These are phyloP conservation scores for Aeoliscus strigatus DNA, from an alignment of 2,797 vertebrate species.

Conservation along the genomic window DNA sequence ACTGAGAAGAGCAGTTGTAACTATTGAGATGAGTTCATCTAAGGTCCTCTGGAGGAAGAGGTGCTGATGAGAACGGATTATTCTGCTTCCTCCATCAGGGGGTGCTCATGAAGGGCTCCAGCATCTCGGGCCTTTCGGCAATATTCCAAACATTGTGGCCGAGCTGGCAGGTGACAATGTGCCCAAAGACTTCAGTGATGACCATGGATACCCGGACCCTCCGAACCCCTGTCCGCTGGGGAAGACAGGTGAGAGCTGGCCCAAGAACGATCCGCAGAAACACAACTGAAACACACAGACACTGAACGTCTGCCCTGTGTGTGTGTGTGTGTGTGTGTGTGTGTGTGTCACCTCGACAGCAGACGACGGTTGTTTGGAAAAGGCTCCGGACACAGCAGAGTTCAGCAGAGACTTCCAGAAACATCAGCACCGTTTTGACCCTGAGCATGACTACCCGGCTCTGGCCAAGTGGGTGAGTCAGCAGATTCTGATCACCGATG, in stretches of 20 bases:
- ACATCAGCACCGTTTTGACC: constrained; percentile 92
- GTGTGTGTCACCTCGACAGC: constrained; percentile 49
- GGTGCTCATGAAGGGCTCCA: constrained; percentile 96
- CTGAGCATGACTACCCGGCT: constrained; percentile 89
- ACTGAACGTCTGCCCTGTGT: no score
- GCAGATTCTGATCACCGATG: no score
- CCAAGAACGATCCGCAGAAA: no score
- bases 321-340: no score
- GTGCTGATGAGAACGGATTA: no score
- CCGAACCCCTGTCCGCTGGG: constrained; percentile 95
- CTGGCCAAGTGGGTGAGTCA: constrained; percentile 93
- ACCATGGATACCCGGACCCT: constrained; percentile 95
- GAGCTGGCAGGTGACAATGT: constrained; percentile 94
- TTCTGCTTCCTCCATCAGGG: constrained; percentile 70
- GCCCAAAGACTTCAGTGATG: constrained; percentile 92
- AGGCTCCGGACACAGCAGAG: constrained; percentile 92
- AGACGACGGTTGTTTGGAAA: constrained; percentile 90
- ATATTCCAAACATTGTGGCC: constrained; percentile 97
- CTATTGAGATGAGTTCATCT: no score
- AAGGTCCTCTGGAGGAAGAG: no score
- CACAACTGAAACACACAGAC: no score
- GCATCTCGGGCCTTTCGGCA: constrained; percentile 93
- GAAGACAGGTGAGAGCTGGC: constrained; percentile 79
- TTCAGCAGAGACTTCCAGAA: constrained; percentile 96
- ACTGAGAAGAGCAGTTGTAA: no score